Evolutionary conservation across 2,888 invertebrate genomes (phyloP), one percentile per base, ranked within the genome.

Genomic region (Chalcosyrphus nemorum): DNA sequence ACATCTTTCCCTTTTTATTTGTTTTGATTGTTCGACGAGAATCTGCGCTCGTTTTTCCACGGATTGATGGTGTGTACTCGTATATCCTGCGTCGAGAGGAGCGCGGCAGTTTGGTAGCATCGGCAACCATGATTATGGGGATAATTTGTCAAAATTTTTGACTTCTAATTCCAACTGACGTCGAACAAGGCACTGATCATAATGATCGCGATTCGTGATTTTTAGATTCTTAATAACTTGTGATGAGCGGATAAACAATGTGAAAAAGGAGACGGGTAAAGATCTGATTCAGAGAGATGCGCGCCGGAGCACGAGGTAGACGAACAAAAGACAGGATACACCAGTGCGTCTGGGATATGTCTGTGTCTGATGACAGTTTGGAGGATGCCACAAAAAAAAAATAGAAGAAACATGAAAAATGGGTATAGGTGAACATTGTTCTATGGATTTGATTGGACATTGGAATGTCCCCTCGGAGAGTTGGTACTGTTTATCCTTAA

Each of bases 81-180:
- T 24, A 63, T 61, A 70, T 76, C 76, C 57, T 65, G 75, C 35
- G 72, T 56, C n/a, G 50, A 41, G 66, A n/a, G n/a, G n/a, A n/a
- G n/a, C n/a, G n/a, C n/a, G n/a, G n/a, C 61, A 66, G 21, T 21
- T 13, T 78, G 56, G 77, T 41, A 61, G 76, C n/a, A n/a, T n/a
- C 70, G 45, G 68, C 70, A 45, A 17, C 70, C 32, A 80, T 84
- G 80, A 84, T 80, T 84, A 80, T 52, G 63, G 70, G 80, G 84
- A 68, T 77, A 86, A 86, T 86, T 86, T 86, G 86, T 86, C 86
- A 86, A 86, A 86, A 81, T 70, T 77, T 72, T 84, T 81, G 84
- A 86, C 82, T 86, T 81, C 81, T 86, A 86, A 86, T 84, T 86
- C 75, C 84, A 80, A 77, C 74, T 86, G 86, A 86, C 86, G 72